Percentiles rank a stretch among this genome's conserved stretches.
Conservation (phyloP, 2,113 vertebrate genomes). For the Heptranchias perlo region DNA sequence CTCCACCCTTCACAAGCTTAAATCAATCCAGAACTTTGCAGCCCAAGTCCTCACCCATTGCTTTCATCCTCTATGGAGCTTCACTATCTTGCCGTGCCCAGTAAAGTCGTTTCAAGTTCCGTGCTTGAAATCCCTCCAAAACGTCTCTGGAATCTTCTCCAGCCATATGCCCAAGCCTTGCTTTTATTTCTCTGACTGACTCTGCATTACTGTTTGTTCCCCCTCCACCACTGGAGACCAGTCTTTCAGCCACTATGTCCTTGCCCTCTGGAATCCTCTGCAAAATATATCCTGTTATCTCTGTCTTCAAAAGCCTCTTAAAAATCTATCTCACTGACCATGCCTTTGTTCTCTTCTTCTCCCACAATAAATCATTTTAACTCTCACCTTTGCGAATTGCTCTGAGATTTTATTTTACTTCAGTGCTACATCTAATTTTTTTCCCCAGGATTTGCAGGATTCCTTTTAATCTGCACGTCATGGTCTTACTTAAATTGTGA, state of each 20-base stretch:
- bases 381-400: not conserved
- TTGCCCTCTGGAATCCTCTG: not conserved
- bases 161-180: not conserved
- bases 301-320: not conserved
- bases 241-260: not conserved
- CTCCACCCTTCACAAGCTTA: not conserved
- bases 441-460: not conserved
- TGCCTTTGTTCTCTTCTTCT: not conserved
- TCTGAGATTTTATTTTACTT: not conserved
- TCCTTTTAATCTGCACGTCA: not conserved
- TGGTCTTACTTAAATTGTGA: not conserved
- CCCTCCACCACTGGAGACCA: not conserved
- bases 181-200: not conserved
- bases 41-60: not conserved
- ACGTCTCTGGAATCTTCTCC: not conserved
- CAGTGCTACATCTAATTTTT: not conserved
- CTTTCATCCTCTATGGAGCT: not conserved
- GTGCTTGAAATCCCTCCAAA: not conserved
- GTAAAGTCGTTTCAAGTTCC: not conserved
- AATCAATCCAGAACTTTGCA: not conserved
- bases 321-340: not conserved
- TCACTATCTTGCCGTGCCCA: not conserved
- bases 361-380: not conserved
- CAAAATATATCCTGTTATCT: not conserved
- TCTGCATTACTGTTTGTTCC: not conserved